Percentiles rank a stretch among this genome's conserved stretches.
These are phyloP conservation scores for Volucella bombylans DNA, from an alignment of 2,888 invertebrate species.

Conservation along the genomic window DNA sequence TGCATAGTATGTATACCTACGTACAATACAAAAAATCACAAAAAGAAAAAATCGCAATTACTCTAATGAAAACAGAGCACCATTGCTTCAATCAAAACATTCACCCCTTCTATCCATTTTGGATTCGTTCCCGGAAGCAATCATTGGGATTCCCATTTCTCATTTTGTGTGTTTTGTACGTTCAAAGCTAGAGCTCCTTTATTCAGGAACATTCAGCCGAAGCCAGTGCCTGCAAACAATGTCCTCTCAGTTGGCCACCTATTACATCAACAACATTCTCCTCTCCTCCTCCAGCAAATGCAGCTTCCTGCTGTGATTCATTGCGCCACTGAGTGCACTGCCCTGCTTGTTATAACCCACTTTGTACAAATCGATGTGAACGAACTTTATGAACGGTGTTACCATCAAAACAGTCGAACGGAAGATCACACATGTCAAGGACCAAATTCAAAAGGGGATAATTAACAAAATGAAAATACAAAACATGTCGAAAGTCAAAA, in stretches of 20 bases:
- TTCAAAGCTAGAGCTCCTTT: no score
- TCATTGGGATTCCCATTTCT: conserved; percentile 6
- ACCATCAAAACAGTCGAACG: background rate
- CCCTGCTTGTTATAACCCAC: conserved; percentile 14
- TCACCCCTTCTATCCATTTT: background rate
- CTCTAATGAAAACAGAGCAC: no score
- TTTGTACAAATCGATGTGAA: conserved; percentile 25
- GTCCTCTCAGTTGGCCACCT: conserved; percentile 7
- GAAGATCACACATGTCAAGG: conserved; percentile 3
- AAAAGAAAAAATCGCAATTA: no score
- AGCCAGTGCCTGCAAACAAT: background rate
- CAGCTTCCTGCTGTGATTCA: conserved; percentile 10
- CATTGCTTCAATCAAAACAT: background rate
- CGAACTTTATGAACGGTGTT: conserved; percentile 17
- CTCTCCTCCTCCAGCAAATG: background rate
- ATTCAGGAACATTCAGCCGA: conserved; percentile 5
- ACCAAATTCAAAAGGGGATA: conserved; percentile 10
- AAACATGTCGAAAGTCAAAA: background rate
- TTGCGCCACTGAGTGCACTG: conserved; percentile 16
- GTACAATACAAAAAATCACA: no score
- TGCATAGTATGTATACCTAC: no score
- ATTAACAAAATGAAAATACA: conserved; percentile 15
- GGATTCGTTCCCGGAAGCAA: background rate
- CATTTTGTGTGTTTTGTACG: background rate
- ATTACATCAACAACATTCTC: background rate